phyloP scores from a whole-genome alignment of 2,797 vertebrate species.

The Eospalax fontanierii region DNA sequence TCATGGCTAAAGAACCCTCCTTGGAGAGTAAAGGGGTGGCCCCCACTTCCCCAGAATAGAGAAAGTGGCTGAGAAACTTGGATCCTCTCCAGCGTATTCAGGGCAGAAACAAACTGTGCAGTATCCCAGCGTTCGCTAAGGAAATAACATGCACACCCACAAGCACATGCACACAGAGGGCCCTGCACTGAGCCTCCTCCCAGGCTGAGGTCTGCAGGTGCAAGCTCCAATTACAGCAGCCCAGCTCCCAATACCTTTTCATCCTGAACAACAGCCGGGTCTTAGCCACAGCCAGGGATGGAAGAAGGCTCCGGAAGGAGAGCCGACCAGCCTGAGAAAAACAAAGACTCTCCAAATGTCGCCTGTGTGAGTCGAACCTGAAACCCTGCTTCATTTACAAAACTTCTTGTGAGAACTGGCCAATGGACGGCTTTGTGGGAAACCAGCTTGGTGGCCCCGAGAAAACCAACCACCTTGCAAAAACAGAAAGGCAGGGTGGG shows the following conservation, averaged over 20 bases:
- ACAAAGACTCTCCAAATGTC: slow-evolving; percentile 44
- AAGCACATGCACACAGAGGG: background rate
- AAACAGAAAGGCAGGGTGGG: background rate
- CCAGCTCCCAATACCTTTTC: slow-evolving; percentile 33
- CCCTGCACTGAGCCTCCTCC: background rate
- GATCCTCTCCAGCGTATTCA: slow-evolving; percentile 67
- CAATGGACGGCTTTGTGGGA: slow-evolving; percentile 41
- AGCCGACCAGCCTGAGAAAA: slow-evolving; percentile 11
- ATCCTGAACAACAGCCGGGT: background rate
- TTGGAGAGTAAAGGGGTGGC: background rate
- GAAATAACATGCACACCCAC: slow-evolving; percentile 23
- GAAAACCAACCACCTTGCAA: slow-evolving; percentile 24
- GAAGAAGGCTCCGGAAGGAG: slow-evolving; percentile 58
- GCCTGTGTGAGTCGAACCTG: slow-evolving; percentile 51
- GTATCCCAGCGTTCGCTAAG: slow-evolving; percentile 33
- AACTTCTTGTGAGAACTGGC: slow-evolving; percentile 36
- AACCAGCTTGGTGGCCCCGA: slow-evolving; percentile 1
- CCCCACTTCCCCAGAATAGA: background rate
- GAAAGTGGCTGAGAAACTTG: slow-evolving; percentile 35
- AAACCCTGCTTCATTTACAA: slow-evolving; percentile 70
- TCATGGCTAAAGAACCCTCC: slow-evolving; percentile 42
- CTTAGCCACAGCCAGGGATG: slow-evolving; percentile 39
- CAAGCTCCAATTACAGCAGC: slow-evolving; percentile 76
- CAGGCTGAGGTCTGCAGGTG: slow-evolving; percentile 74
- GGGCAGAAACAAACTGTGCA: slow-evolving; percentile 36